phyloP scores from a whole-genome alignment of 2,797 vertebrate species.

The Eleutherodactylus coqui region DNA sequence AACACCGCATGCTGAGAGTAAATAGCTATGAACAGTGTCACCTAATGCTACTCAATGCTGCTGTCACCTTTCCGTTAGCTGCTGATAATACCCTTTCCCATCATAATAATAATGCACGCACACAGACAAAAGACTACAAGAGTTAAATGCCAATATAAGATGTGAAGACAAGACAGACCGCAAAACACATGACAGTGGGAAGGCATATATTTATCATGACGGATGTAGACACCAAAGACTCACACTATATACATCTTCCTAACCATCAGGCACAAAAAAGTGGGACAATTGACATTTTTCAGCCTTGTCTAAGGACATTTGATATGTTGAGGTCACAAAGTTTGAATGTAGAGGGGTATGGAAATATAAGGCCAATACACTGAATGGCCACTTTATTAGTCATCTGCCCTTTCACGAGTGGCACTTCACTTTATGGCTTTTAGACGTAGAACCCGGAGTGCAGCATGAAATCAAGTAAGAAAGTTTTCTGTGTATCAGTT shows the following conservation, averaged over 20 bases:
- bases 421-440: no score
- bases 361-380: no score
- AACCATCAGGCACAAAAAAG: neutral
- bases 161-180: neutral
- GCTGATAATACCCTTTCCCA: conserved; percentile 13
- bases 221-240: neutral
- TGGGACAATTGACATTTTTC: neutral
- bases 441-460: no score
- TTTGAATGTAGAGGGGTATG: neutral
- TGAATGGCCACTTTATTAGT: no score
- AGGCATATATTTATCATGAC: neutral
- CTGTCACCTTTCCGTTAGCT: conserved; percentile 13
- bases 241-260: no score
- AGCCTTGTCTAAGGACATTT: neutral
- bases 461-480: no score
- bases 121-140: conserved; percentile 13
- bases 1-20: conserved; percentile 23
- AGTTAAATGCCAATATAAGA: conserved; percentile 18
- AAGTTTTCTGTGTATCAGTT: no score
- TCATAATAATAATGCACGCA: neutral
- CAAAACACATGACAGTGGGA: neutral
- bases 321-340: neutral
- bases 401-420: no score
- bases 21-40: conserved; percentile 32
- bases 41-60: conserved; percentile 33